Evolutionary conservation across 1,140 invertebrate genomes (phyloP), one percentile per base, ranked within the genome.

Genomic region (Manduca sexta): DNA sequence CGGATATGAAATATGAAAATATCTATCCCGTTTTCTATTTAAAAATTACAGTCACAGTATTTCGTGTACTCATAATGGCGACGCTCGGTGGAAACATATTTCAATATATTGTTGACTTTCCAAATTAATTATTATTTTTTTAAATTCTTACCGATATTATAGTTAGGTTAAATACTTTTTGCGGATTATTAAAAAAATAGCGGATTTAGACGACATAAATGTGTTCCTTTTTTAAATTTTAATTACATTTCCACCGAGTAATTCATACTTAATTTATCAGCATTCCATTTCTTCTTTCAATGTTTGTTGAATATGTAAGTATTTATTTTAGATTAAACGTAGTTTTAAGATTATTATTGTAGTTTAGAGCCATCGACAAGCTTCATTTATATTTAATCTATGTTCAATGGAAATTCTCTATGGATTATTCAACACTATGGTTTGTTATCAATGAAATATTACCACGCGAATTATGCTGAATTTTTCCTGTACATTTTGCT

Each of bases 401-500:
- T 26, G 21, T 26, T 26, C 21, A 26, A 26, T 26, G 21, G 1
- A n/a, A n/a, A 26, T 26, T 26, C 21, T 26, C 21, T 26, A 26
- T 26, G 21, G 21, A 26, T 26, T 26, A 26, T 53, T 53, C 18
- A 11, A 44, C 12, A 37, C 10, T 35, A 21, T 44, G 15, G 18
- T 44, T 42, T 18, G 16, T 48, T 53, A 26, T 26, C 21, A 26
- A 5, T 26, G 21, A 26, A 26, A 11, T 45, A 45, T 18, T 52
- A 26, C 29, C 30, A 48, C 45, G 49, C 49, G 26, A 14, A 38
- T 46, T 47, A 46, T 43, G 45, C 55, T 49, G 55, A 38, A 55
- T 61, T 64, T 60, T 74, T 75, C 69, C 60, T 77, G 75, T 79
- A 78, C 64, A 78, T 75, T 69, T 30, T 56, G 70, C 68, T 70